Evolutionary conservation across 2,888 invertebrate species (phyloP), one percentile per base, ranked within the genome.

Genomic region (Disparrhopalites patrizii): DNA sequence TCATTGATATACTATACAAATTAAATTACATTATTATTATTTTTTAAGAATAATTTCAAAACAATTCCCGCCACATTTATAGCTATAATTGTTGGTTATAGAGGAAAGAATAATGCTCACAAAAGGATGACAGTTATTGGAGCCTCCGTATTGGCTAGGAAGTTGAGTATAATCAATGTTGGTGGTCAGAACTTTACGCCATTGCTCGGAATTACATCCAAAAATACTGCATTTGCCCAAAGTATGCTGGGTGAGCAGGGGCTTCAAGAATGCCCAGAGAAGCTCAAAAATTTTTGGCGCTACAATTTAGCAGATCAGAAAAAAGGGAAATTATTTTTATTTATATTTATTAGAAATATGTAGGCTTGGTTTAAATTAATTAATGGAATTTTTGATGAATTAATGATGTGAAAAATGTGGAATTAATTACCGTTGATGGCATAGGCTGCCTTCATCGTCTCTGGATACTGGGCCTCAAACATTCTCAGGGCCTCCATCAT

Each of bases 401-500:
- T n/a, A n/a, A n/a, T n/a, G n/a, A n/a, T n/a, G n/a, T n/a, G n/a
- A n/a, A n/a, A n/a, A n/a, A n/a, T n/a, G n/a, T n/a, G n/a, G n/a
- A n/a, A n/a, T n/a, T n/a, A n/a, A 25, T 15, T 43, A 60, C 43
- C 47, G 54, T 52, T 62, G 15, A 62, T 23, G 7, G 51, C 54
- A n/a, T 51, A 43, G 8, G 52, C 62, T 36, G 38, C 31, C 54
- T 62, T 62, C 30, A 62, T 13, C 10, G 47, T 62, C 38, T 62
- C 62, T n/a, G 62, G 62, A 28, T 62, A 62, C 4, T 52, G 51
- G 10, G 61, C 50, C 36, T 61, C 50, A 61, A 51, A 51, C 15
- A 51, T 51, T 20, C 30, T 25, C 3, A 52, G 28, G 15, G 13
- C 25, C 15, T 52, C 52, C 28, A 52, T 52, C 52, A 52, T 52